Evolutionary conservation across 2,888 invertebrate species (phyloP).

Genomic region (Drosophila gaucha): DNA sequence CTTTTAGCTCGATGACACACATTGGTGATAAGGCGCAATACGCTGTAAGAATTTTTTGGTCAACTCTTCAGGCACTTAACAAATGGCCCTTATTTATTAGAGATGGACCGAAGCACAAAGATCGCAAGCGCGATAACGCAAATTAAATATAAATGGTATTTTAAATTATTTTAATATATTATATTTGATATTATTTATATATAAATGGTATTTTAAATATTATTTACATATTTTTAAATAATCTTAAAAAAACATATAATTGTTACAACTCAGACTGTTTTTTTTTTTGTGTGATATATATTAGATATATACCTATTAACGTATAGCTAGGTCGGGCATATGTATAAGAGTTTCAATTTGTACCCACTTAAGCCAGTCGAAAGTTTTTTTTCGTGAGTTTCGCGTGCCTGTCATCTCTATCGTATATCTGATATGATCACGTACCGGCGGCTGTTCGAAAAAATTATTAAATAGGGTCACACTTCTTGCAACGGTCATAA

Average conservation of each 20-base stretch:
- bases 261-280: too few relatives aligned
- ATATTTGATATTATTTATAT: background rate
- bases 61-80: background rate
- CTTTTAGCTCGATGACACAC: slow-evolving; percentile 43
- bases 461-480: slow-evolving; percentile 15
- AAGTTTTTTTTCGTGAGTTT: background rate
- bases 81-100: background rate
- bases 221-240: background rate
- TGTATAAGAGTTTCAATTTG: too few relatives aligned
- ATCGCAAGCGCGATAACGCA: background rate
- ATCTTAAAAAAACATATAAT: too few relatives aligned
- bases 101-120: background rate
- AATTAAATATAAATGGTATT: background rate
- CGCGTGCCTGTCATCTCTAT: slow-evolving; percentile 6
- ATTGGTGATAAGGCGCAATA: slow-evolving; percentile 30
- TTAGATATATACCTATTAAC: too few relatives aligned
- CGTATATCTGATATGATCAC: slow-evolving; percentile 13
- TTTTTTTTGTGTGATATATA: too few relatives aligned
- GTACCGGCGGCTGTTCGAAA: slow-evolving; percentile 1
- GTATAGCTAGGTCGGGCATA: too few relatives aligned
- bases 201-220: background rate
- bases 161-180: background rate
- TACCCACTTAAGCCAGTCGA: background rate
- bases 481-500: slow-evolving; percentile 6
- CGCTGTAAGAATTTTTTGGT: slow-evolving; percentile 41